Evolutionary conservation across 2,113 vertebrate species (phyloP).

Genomic region (Stigmatopora nigra): DNA sequence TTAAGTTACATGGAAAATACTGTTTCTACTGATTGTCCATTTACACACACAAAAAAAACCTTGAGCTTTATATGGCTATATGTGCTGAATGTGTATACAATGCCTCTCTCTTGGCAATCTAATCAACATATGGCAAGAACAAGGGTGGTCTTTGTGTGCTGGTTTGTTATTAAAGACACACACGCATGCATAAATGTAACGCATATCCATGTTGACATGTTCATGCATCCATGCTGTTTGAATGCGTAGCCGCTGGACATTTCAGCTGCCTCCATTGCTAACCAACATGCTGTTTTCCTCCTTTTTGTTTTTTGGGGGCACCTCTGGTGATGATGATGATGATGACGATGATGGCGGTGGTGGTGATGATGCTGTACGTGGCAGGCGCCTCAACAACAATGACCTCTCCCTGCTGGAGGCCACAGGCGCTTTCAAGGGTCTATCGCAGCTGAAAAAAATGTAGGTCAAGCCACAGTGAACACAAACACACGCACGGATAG

Average conservation of each 20-base stretch:
- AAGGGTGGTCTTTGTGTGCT: background rate
- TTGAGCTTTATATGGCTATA: too few species aligned
- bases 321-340: background rate
- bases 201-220: slow-evolving; percentile 24
- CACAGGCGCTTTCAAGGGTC: slow-evolving; percentile 88
- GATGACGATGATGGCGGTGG: background rate
- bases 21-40: too few species aligned
- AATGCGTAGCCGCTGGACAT: slow-evolving; percentile 8
- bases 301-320: background rate
- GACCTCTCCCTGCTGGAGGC: slow-evolving; percentile 91
- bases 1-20: too few species aligned
- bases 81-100: too few species aligned
- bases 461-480: slow-evolving; percentile 61
- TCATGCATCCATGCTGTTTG: slow-evolving; percentile 12
- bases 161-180: background rate
- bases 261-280: background rate
- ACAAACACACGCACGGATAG: background rate
- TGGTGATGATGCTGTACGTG: background rate
- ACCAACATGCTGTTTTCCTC: slow-evolving; percentile 19
- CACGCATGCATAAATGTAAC: background rate
- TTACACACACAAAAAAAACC: too few species aligned
- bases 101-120: too few species aligned
- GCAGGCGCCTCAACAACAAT: slow-evolving; percentile 87
- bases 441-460: slow-evolving; percentile 95
- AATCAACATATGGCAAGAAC: background rate